Percentiles rank a stretch among this genome's conserved stretches.
These are phyloP conservation scores for Kryptopterus vitreolus DNA, from an alignment of 2,797 vertebrate genomes.

Conservation along the genomic window DNA sequence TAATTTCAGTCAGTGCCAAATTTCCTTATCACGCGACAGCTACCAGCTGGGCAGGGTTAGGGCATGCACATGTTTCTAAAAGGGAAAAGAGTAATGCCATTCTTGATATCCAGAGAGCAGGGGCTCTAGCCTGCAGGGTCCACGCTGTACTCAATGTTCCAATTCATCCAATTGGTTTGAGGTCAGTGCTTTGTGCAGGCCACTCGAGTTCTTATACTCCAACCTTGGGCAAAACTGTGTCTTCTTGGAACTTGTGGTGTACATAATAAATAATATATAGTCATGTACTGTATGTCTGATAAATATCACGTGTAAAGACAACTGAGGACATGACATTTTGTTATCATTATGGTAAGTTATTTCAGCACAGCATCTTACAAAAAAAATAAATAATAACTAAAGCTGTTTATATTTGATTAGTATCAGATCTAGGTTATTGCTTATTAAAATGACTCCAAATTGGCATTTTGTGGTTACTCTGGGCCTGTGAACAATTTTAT, in stretches of 20 bases:
- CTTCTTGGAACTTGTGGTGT: neutral
- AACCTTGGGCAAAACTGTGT: neutral
- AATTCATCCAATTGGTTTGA: neutral
- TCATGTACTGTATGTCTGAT: too few species aligned
- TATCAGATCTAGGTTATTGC: too few species aligned
- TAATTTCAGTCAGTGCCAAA: constrained; percentile 8
- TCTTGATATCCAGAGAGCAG: neutral
- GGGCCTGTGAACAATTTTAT: too few species aligned
- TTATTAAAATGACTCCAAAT: too few species aligned
- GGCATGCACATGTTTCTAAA: constrained; percentile 2
- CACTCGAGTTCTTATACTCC: neutral
- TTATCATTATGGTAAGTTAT: too few species aligned
- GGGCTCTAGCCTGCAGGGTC: neutral
- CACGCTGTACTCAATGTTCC: neutral
- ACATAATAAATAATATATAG: too few species aligned
- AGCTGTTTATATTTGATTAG: too few species aligned
- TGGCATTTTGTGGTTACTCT: too few species aligned
- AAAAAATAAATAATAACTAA: too few species aligned
- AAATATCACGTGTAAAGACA: too few species aligned
- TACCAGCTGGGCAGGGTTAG: neutral
- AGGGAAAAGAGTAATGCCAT: neutral
- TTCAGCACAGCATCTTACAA: too few species aligned
- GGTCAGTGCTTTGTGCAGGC: neutral
- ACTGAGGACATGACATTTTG: too few species aligned
- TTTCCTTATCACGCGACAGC: constrained; percentile 3